Conservation (phyloP, 2,113 vertebrate genomes). For the Poeciliopsis turrubarensis region DNA sequence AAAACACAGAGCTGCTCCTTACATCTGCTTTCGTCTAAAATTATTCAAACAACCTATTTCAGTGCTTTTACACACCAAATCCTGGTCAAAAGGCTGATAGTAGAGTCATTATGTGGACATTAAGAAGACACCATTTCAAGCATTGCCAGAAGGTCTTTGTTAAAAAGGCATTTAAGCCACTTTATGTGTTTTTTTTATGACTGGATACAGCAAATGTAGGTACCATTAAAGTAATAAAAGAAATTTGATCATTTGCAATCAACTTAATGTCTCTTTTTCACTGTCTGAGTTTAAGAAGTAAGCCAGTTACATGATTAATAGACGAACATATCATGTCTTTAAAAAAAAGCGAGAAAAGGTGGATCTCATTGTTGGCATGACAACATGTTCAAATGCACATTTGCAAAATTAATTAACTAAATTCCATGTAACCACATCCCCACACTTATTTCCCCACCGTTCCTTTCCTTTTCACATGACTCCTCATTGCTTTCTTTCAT, state of each 20-base stretch:
- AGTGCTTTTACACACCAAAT: slow-evolving; percentile 23
- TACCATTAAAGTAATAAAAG: slow-evolving; percentile 42
- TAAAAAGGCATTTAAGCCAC: slow-evolving; percentile 21
- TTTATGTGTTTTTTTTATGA: slow-evolving; percentile 37
- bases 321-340: no score
- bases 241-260: slow-evolving; percentile 13
- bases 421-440: slow-evolving; percentile 23
- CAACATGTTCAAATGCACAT: not conserved
- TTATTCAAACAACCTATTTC: slow-evolving; percentile 52
- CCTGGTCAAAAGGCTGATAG: slow-evolving; percentile 25
- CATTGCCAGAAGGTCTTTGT: slow-evolving; percentile 18
- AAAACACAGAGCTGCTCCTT: slow-evolving; percentile 37
- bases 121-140: slow-evolving; percentile 29
- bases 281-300: no score
- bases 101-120: slow-evolving; percentile 26
- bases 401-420: slow-evolving; percentile 20
- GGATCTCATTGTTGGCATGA: not conserved
- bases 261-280: no score
- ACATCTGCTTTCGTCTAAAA: slow-evolving; percentile 40
- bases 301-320: no score
- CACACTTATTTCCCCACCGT: not conserved
- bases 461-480: slow-evolving; percentile 6
- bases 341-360: not conserved
- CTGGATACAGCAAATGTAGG: slow-evolving; percentile 18
- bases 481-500: slow-evolving; percentile 44